Evolutionary conservation across 2,888 invertebrate species (phyloP).

Genomic region (Pristionchus entomophagus): DNA sequence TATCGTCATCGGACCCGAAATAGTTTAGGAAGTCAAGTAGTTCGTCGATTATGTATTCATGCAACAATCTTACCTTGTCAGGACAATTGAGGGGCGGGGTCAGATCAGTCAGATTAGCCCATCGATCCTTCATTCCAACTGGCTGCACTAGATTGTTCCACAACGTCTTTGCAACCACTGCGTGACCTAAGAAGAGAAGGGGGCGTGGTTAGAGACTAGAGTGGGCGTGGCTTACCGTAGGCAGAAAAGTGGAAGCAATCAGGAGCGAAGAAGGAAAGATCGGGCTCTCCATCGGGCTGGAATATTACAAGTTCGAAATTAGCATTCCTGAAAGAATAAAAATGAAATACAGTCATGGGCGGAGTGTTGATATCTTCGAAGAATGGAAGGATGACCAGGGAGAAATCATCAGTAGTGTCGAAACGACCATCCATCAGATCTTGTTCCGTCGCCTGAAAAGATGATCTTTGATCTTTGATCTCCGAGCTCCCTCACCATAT

Average conservation of each 20-base stretch:
- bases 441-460: background rate
- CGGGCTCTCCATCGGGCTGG: constrained; percentile 58
- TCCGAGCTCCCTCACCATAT: constrained; percentile 56
- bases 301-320: no score
- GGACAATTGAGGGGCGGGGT: constrained; percentile 53
- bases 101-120: constrained; percentile 55
- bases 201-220: background rate
- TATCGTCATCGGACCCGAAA: no score
- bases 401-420: constrained; percentile 67
- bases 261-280: constrained; percentile 67
- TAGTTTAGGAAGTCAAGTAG: background rate
- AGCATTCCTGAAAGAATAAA: constrained; percentile 17
- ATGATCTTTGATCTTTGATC: background rate
- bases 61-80: constrained; percentile 36
- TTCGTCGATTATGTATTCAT: background rate
- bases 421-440: constrained; percentile 49
- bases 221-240: background rate
- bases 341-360: constrained; percentile 50
- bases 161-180: constrained; percentile 58
- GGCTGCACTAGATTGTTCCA: constrained; percentile 57
- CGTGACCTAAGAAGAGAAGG: constrained; percentile 58
- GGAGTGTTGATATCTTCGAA: constrained; percentile 63
- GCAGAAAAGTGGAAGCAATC: constrained; percentile 68
- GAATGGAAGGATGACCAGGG: constrained; percentile 69
- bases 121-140: constrained; percentile 46